Evolutionary conservation across 2,113 vertebrate species (phyloP).

Genomic region (Oncorhynchus masou): DNA sequence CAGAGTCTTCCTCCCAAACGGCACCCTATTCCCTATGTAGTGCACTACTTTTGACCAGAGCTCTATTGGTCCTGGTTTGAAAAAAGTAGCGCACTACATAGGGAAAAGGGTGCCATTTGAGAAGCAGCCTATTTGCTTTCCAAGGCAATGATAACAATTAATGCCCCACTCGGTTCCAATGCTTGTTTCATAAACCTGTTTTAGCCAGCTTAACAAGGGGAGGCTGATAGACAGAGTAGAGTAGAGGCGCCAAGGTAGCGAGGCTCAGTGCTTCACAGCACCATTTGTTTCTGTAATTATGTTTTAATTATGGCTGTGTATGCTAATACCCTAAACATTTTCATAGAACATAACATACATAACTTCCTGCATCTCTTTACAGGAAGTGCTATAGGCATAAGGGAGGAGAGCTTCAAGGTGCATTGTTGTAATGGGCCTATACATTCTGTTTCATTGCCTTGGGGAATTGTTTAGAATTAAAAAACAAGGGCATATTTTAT

Average conservation of each 20-base stretch:
- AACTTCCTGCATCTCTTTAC: slow-evolving; percentile 66
- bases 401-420: slow-evolving; percentile 26
- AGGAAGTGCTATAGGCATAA: slow-evolving; percentile 37
- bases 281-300: slow-evolving; percentile 78
- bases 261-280: slow-evolving; percentile 65
- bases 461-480: slow-evolving; percentile 62
- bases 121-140: slow-evolving; percentile 73
- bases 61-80: no score
- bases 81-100: no score
- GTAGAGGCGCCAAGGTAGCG: slow-evolving; percentile 48
- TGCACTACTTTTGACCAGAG: no score
- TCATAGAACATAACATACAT: slow-evolving; percentile 71
- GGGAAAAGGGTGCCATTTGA: no score
- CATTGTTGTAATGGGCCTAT: slow-evolving; percentile 23
- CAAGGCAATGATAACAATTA: slow-evolving; percentile 80
- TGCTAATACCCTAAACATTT: slow-evolving; percentile 79
- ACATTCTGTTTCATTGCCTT: slow-evolving; percentile 49
- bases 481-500: slow-evolving; percentile 56
- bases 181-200: slow-evolving; percentile 68
- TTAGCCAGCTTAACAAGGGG: slow-evolving; percentile 68
- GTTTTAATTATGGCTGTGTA: slow-evolving; percentile 77
- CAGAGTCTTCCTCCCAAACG: no score
- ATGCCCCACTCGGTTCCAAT: slow-evolving; percentile 64
- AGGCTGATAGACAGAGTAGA: slow-evolving; percentile 66
- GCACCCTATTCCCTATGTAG: no score